Evolutionary conservation across 2,113 vertebrate species (phyloP).

Genomic region (Tapirus terrestris): DNA sequence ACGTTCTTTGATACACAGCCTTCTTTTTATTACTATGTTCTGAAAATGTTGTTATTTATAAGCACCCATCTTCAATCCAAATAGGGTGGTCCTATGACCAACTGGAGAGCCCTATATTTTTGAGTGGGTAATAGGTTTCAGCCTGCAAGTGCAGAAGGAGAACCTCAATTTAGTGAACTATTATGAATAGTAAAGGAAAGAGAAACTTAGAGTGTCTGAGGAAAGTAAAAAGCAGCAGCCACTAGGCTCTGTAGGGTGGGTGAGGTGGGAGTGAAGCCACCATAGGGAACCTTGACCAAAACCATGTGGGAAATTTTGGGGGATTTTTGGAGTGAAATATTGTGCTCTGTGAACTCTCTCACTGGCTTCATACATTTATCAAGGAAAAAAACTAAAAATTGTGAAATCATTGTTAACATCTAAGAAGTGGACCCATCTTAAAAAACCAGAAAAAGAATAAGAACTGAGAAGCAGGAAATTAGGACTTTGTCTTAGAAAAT

Average conservation of each 20-base stretch:
- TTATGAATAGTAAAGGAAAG: not conserved
- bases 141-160: not conserved
- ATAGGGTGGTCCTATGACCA: not conserved
- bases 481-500: conserved; percentile 30
- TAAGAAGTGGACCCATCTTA: not conserved
- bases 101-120: not conserved
- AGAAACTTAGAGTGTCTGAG: not conserved
- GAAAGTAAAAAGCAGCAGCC: not conserved
- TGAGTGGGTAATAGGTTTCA: not conserved
- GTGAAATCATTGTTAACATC: not conserved
- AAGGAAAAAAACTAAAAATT: not conserved
- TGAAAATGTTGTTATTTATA: conserved; percentile 39
- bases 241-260: not conserved
- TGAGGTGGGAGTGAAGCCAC: rapidly evolving
- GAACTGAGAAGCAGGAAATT: not conserved
- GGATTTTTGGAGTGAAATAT: not conserved
- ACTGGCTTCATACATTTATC: not conserved
- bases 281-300: not conserved
- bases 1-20: not conserved
- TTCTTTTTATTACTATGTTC: not conserved
- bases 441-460: not conserved
- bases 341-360: not conserved
- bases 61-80: not conserved
- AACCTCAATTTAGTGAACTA: not conserved
- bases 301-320: not conserved